These are phyloP conservation scores for Phortica magna DNA, from an alignment of 2,888 invertebrate species.

Conservation along the genomic window DNA sequence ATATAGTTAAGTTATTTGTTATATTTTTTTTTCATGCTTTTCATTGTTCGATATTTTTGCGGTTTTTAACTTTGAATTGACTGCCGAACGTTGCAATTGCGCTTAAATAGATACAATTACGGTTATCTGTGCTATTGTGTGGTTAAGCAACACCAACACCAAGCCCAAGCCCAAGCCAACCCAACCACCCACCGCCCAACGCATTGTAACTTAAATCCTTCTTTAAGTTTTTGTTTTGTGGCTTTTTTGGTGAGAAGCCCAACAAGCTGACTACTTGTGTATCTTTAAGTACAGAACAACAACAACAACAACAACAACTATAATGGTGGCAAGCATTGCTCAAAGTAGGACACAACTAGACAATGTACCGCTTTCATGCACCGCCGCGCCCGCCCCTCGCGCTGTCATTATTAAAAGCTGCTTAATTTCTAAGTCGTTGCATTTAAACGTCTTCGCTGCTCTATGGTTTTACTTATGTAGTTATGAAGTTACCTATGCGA, in stretches of 20 bases:
- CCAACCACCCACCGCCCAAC: background rate
- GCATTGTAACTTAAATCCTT: constrained; percentile 64
- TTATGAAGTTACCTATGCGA: too few relatives aligned
- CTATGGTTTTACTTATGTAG: too few relatives aligned
- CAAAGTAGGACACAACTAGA: constrained; percentile 59
- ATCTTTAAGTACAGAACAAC: constrained; percentile 42
- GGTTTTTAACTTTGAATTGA: constrained; percentile 61
- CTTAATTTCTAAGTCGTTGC: constrained; percentile 26
- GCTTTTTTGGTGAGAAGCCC: constrained; percentile 71
- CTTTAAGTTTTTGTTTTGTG: constrained; percentile 51
- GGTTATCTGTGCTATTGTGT: constrained; percentile 53
- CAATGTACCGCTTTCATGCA: constrained; percentile 5
- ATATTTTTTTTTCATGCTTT: constrained; percentile 7
- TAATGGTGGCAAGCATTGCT: too few relatives aligned
- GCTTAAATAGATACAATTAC: constrained; percentile 62
- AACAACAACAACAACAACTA: too few relatives aligned
- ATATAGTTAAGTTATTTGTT: constrained; percentile 38
- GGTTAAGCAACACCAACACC: constrained; percentile 36
- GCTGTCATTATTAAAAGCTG: constrained; percentile 2
- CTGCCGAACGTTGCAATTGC: constrained; percentile 42
- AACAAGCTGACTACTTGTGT: constrained; percentile 54
- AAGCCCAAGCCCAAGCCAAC: background rate
- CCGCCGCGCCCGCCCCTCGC: background rate
- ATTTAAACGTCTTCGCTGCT: constrained; percentile 26
- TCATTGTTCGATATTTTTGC: constrained; percentile 49